Evolutionary conservation across 1,140 invertebrate genomes (phyloP), one percentile per base, ranked within the genome.

Genomic region (Listronotus bonariensis): DNA sequence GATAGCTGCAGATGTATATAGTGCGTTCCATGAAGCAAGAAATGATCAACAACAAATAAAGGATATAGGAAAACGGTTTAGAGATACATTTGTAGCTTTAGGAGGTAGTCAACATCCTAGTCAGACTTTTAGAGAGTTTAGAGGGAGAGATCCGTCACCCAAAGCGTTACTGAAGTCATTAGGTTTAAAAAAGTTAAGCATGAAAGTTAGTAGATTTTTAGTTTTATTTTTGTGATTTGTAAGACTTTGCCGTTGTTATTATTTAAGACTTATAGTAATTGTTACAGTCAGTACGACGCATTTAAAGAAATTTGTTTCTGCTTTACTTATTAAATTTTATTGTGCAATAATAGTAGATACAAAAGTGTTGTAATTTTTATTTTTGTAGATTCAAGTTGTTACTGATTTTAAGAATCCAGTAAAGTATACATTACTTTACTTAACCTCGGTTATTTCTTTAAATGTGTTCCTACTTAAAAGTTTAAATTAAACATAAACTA

Each of bases 1-100:
- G 85, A 84, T 96, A 36, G 94, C 94, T 0, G 93, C 94, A 1
- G 95, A 98, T 80, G 84, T 91, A 12, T 95, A 90, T 72, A 89
- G 87, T 77, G 89, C 91, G 40, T 96, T 97, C 77, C 80, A 88
- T 62, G 92, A 96, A 78, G 82, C 83, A 34, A 78, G 85, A 70
- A 70, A 80, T 17, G 76, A 81, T 9, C 78, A 83, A 7, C 77
- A 83, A 15, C 78, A 85, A 61, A 74, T 84, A 38, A 60, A 77
- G 17, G 77, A 82, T 34, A 82, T 89, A 8, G 88, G 87, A 0
- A 82, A 82, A 63, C 82, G 94, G 60, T 97, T 92, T 74, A 86
- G 89, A 65, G 88, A 93, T 53, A 96, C 93, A 3, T 96, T 92
- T 79, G 81, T 98, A n/a, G 81, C 89, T 0, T 80, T 88, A 11